Evolutionary conservation across 2,113 vertebrate genomes (phyloP).

Genomic region (Xerus inauris): DNA sequence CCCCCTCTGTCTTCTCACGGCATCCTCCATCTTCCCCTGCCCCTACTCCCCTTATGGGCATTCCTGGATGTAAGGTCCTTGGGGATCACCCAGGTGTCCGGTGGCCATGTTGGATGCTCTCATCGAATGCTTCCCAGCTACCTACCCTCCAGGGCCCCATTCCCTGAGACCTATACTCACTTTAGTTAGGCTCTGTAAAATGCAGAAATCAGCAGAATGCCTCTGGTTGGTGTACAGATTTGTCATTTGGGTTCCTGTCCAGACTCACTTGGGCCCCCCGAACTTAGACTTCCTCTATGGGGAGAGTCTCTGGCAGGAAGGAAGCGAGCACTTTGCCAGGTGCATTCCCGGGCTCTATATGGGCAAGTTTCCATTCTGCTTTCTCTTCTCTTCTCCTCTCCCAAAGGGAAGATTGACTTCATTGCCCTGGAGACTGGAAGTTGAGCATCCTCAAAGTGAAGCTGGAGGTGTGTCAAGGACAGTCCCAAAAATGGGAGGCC

Average conservation of each 20-base stretch:
- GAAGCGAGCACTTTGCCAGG: accelerated
- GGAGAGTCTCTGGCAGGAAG: neutral
- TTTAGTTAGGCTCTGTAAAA: neutral
- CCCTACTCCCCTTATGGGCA: neutral
- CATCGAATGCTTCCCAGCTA: too few relatives aligned
- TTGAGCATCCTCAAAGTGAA: neutral
- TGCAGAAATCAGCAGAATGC: accelerated
- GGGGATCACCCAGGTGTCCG: neutral
- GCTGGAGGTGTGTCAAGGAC: neutral
- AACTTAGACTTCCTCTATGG: accelerated
- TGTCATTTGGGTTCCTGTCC: accelerated
- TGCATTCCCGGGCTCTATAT: neutral
- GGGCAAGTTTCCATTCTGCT: too few relatives aligned
- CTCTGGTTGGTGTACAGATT: accelerated
- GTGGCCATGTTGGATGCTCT: neutral
- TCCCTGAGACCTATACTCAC: accelerated
- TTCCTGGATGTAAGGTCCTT: accelerated
- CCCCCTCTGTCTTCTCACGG: neutral
- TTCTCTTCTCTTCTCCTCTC: neutral
- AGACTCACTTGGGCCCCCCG: neutral
- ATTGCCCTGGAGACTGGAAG: neutral
- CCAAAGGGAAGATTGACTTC: neutral
- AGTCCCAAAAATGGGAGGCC: neutral
- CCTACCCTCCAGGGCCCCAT: accelerated
- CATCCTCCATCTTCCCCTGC: neutral